Conservation (phyloP, 2,888 invertebrate genomes). For the Ochropleura leucogaster region DNA sequence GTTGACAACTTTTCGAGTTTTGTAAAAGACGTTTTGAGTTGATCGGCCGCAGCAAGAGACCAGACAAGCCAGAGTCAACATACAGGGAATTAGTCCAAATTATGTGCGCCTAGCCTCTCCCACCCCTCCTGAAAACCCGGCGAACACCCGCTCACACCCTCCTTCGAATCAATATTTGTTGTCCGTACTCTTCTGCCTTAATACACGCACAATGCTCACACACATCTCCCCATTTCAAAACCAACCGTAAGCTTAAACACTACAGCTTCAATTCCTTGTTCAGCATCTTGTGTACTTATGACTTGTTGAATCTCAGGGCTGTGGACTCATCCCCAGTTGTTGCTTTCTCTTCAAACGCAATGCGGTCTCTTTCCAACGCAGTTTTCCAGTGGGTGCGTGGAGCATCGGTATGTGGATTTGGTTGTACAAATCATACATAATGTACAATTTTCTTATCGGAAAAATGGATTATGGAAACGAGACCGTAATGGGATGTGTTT, state of each 20-base stretch:
- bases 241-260: constrained; percentile 2
- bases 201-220: constrained; percentile 89
- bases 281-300: constrained; percentile 59
- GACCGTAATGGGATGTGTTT: constrained; percentile 36
- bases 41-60: constrained; percentile 81
- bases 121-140: constrained; percentile 69
- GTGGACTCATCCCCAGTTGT: constrained; percentile 85
- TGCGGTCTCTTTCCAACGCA: constrained; percentile 86
- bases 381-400: constrained; percentile 84
- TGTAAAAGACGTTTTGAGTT: constrained; percentile 80
- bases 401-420: constrained; percentile 68
- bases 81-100: constrained; percentile 90
- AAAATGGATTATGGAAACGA: constrained; percentile 66
- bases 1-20: constrained; percentile 76
- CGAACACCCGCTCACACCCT: constrained; percentile 75
- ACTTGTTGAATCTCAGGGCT: constrained; percentile 63
- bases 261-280: constrained; percentile 52
- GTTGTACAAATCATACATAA: constrained; percentile 67
- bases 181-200: constrained; percentile 90
- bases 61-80: constrained; percentile 89
- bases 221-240: constrained; percentile 51
- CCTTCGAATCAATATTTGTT: constrained; percentile 91
- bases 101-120: constrained; percentile 83
- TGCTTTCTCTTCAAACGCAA: constrained; percentile 86
- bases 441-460: constrained; percentile 67